These are phyloP conservation scores for Cerastoderma edule DNA, from an alignment of 2,888 invertebrate genomes.

Conservation along the genomic window DNA sequence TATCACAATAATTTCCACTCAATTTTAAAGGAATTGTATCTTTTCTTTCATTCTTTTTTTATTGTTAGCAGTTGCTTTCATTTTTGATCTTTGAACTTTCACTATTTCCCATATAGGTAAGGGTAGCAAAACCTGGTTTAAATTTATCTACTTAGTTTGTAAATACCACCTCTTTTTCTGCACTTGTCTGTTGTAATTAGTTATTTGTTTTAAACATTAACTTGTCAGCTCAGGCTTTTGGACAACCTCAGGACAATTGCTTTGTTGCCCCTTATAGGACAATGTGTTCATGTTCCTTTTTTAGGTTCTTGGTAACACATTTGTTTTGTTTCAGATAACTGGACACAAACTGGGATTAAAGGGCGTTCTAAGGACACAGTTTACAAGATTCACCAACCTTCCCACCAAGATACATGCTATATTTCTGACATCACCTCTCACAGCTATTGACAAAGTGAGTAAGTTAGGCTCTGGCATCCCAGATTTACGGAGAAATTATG, in stretches of 20 bases:
- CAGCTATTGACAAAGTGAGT: conserved; percentile 56
- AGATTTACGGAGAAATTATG: too few relatives aligned
- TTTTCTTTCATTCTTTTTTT: too few relatives aligned
- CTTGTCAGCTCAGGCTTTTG: too few relatives aligned
- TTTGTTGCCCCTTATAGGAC: background rate
- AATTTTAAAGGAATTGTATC: too few relatives aligned
- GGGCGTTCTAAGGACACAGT: conserved; percentile 74
- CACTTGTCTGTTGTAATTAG: background rate
- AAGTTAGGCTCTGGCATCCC: too few relatives aligned
- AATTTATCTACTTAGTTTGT: background rate
- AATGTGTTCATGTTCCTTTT: background rate
- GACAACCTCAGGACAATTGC: background rate
- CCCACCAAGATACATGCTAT: conserved; percentile 69
- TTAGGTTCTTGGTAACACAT: too few relatives aligned
- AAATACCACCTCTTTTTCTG: background rate
- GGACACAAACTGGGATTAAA: conserved; percentile 72
- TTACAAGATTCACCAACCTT: conserved; percentile 63
- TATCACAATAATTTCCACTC: too few relatives aligned
- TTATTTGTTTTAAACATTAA: background rate
- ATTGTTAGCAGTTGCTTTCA: too few relatives aligned
- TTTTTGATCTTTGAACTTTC: too few relatives aligned
- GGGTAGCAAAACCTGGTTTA: too few relatives aligned
- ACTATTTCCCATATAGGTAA: too few relatives aligned
- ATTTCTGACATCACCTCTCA: conserved; percentile 70
- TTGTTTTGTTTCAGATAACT: conserved; percentile 65